A percentile compares a stretch with the other conserved stretches of the same genome.
Evolutionary conservation across 2,888 invertebrate species (phyloP).

Genomic region (Yponomeuta malinellus): DNA sequence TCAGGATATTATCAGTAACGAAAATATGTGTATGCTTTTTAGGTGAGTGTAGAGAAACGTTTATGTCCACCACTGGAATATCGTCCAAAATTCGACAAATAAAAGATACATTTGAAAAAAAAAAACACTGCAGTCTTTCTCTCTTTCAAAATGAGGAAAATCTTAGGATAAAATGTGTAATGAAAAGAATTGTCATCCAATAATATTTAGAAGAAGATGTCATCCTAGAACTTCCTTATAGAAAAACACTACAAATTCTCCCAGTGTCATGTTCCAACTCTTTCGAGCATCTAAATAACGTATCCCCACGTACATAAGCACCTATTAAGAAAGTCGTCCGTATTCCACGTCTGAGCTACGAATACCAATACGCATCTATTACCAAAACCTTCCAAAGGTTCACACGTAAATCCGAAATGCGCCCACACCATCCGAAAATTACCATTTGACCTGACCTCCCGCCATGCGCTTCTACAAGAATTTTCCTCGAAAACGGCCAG

Average conservation of each 20-base stretch:
- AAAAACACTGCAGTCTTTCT: no score
- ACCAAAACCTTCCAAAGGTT: constrained; percentile 3
- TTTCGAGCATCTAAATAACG: not conserved
- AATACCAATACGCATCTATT: constrained; percentile 7
- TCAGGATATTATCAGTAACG: no score
- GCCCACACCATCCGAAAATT: constrained; percentile 3
- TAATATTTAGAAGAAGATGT: no score
- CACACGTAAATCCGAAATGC: constrained; percentile 9
- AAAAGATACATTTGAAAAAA: no score
- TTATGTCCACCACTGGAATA: no score
- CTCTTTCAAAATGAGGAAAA: no score
- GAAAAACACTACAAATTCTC: not conserved
- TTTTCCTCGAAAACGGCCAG: not conserved
- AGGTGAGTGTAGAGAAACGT: no score
- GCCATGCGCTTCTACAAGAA: not conserved
- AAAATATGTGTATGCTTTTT: no score
- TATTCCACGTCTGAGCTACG: not conserved
- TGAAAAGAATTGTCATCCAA: no score
- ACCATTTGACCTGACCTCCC: not conserved
- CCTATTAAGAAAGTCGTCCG: not conserved
- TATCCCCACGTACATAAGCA: not conserved
- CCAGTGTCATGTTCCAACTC: not conserved
- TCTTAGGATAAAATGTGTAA: no score
- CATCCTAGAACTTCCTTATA: no score
- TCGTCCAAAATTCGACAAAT: no score